These are phyloP conservation scores for Folsomia manolachei DNA, from an alignment of 2,888 invertebrate genomes.

Conservation along the genomic window DNA sequence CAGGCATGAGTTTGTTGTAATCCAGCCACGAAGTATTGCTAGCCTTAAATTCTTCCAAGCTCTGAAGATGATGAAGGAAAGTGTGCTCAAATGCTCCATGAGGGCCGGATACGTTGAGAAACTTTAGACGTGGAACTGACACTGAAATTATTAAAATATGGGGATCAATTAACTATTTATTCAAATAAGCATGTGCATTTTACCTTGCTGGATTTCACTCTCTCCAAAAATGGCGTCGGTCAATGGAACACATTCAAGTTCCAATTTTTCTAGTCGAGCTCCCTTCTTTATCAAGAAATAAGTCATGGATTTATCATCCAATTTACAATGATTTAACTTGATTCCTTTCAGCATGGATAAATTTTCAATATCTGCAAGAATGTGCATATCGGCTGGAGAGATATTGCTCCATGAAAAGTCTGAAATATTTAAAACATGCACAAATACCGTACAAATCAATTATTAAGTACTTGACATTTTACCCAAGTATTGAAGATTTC, in stretches of 20 bases:
- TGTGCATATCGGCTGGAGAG: conserved; percentile 29
- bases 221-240: conserved; percentile 29
- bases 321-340: conserved; percentile 36
- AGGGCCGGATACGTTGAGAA: conserved; percentile 38
- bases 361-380: conserved; percentile 28
- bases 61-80: conserved; percentile 33
- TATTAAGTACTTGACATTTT: no score
- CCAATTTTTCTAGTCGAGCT: conserved; percentile 34
- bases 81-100: conserved; percentile 29
- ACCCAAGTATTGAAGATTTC: conserved; percentile 40
- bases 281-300: conserved; percentile 40
- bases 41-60: conserved; percentile 37
- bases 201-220: not conserved
- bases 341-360: conserved; percentile 33
- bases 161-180: not conserved
- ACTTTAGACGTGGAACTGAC: conserved; percentile 30
- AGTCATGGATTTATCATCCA: conserved; percentile 34
- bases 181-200: no score
- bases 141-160: not conserved
- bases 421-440: no score
- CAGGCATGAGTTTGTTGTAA: conserved; percentile 31
- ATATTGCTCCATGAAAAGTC: conserved; percentile 47
- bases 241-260: conserved; percentile 36
- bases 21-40: conserved; percentile 43
- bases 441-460: no score